A percentile compares a stretch with the other conserved stretches of the same genome.
These are phyloP conservation scores for Nesometra sesokonis DNA, from an alignment of 35 echinoderm and acorn worm genomes.

Conservation along the genomic window DNA sequence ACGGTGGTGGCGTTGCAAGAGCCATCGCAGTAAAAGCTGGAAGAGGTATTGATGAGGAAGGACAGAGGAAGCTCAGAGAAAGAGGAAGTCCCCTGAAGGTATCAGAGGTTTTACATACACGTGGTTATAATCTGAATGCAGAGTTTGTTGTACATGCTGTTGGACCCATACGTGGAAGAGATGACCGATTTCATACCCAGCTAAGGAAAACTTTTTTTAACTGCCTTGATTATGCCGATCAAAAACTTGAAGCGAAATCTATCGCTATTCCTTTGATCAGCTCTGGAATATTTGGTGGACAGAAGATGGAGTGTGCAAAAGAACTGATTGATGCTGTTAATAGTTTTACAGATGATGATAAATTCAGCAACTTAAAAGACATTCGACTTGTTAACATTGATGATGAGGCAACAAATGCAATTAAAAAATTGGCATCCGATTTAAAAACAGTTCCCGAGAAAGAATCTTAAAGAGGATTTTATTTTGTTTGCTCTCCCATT, in stretches of 20 bases:
- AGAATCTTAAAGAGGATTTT: no score
- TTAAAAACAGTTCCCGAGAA: not conserved
- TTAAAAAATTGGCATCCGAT: not conserved
- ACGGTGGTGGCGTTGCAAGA: constrained; percentile 27
- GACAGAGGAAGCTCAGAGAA: not conserved
- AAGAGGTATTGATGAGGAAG: not conserved
- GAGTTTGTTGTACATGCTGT: not conserved
- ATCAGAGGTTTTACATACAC: not conserved
- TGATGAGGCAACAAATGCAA: not conserved
- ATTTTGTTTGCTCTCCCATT: no score
- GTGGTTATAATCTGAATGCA: not conserved
- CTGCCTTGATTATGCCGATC: not conserved
- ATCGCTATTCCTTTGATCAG: not conserved
- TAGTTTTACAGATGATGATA: not conserved
- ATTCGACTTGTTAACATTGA: constrained; percentile 1
- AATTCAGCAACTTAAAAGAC: not conserved
- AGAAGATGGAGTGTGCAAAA: not conserved
- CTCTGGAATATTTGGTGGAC: constrained; percentile 20
- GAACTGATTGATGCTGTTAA: not conserved
- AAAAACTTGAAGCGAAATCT: not conserved
- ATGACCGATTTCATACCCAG: not conserved
- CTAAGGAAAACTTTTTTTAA: constrained; percentile 1
- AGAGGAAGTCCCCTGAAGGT: not conserved
- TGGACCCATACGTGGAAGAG: not conserved
- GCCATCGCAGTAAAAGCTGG: constrained; percentile 14